These are phyloP conservation scores for Iphiclides podalirius DNA, from an alignment of 2,888 invertebrate species.

Conservation along the genomic window DNA sequence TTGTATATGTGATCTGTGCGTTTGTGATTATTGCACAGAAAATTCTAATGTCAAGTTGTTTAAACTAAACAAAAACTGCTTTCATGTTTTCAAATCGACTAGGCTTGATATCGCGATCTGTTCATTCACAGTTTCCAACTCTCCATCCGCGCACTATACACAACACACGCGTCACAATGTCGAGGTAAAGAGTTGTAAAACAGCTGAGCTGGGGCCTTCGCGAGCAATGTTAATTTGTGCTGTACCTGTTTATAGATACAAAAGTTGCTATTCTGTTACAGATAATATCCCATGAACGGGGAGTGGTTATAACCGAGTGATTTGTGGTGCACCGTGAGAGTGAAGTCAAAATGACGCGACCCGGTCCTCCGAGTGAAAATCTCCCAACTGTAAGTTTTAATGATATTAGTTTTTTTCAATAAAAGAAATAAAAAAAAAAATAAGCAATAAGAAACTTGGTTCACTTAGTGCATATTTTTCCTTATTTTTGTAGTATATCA, in stretches of 20 bases:
- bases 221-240: conserved; percentile 5
- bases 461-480: no score
- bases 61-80: conserved; percentile 7
- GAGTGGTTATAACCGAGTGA: conserved; percentile 28
- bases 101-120: conserved; percentile 25
- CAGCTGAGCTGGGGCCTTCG: conserved; percentile 16
- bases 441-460: no score
- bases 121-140: conserved; percentile 31
- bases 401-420: conserved; percentile 29
- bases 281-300: conserved; percentile 60
- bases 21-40: not conserved
- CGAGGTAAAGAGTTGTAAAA: conserved; percentile 38
- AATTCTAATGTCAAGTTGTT: not conserved
- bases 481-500: no score
- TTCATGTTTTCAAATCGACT: conserved; percentile 22
- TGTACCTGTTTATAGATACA: conserved; percentile 31
- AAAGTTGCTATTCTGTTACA: conserved; percentile 34
- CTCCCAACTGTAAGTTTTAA: conserved; percentile 76
- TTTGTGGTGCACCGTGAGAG: conserved; percentile 22
- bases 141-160: conserved; percentile 28
- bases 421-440: not conserved
- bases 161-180: conserved; percentile 34
- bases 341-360: conserved; percentile 64
- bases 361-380: conserved; percentile 87
- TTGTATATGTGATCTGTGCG: not conserved